Base-by-base conservation (phyloP, 2,888 invertebrate species). In the Andricus quercusramuli region DNA sequence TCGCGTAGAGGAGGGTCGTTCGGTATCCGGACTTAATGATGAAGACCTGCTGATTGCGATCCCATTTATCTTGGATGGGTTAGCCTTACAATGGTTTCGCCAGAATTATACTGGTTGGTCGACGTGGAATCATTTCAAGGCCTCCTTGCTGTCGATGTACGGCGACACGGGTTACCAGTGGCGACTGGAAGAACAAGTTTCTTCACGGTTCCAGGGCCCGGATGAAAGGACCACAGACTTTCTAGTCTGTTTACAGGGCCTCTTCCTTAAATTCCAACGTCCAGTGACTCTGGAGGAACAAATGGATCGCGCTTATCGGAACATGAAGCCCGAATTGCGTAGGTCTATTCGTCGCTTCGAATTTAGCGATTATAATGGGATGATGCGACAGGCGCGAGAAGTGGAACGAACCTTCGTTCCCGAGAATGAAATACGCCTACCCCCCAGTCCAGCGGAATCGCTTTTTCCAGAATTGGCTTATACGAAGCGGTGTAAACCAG, bases 11-110 rank as follows among this genome's bases (percentile, higher is more conserved):
- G 25, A 25, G 25, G 25, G 25, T 25, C 25, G 25, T 25, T 25
- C 25, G 25, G 25, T 25, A 25, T 25, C 25, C 25, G 25, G 25
- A 25, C 25, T 79, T 1, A 56, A 79, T 0, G 77, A 82, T 47
- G 20, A 66, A 1, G 78, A 82, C 25, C 20, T 82, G 20, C 77
- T 82, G 0, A 17, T 68, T 0, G 74, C 77, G 0, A 77, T 79
- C 20, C 70, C 80, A 17, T 29, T 29, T 2, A 1, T 82, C 1
- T 47, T 82, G 13, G 51, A 25, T 0, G 80, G 59, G 41, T 59
- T 80, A 0, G 82, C 80, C 20, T 47, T 68, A 1, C n/a, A 59
- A 22, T 82, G 82, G 80, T 82, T 44, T 11, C n/a, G 82, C 4
- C 67, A 68, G 25, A 78, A 76, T 6, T 22, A 20, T 8, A 8